These are phyloP conservation scores for Synanthedon vespiformis DNA, from an alignment of 2,888 invertebrate species.

Conservation along the genomic window DNA sequence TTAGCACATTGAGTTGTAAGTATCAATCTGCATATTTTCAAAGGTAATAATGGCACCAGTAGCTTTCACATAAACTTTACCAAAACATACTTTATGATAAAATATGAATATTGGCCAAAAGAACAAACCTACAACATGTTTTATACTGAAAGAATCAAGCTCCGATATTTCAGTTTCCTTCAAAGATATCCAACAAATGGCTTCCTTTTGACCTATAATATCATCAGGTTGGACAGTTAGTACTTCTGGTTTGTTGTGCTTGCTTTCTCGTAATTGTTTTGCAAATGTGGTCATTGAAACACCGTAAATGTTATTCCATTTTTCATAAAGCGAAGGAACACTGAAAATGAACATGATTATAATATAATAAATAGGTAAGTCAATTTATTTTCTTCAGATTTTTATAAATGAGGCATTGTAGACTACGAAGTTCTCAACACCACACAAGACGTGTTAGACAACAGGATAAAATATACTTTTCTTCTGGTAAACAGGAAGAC, in stretches of 20 bases:
- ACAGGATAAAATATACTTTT: too few relatives aligned
- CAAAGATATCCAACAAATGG: slow-evolving; percentile 77
- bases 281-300: slow-evolving; percentile 80
- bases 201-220: slow-evolving; percentile 74
- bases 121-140: slow-evolving; percentile 68
- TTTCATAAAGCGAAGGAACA: slow-evolving; percentile 74
- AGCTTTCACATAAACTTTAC: too few relatives aligned
- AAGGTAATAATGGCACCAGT: too few relatives aligned
- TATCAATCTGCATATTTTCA: too few relatives aligned
- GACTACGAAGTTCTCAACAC: too few relatives aligned
- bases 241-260: slow-evolving; percentile 77
- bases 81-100: too few relatives aligned
- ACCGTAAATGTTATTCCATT: slow-evolving; percentile 85
- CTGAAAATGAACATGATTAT: slow-evolving; percentile 28
- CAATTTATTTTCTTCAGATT: too few relatives aligned
- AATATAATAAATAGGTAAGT: too few relatives aligned
- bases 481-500: not conserved
- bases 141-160: slow-evolving; percentile 69
- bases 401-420: too few relatives aligned
- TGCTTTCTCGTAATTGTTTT: slow-evolving; percentile 71
- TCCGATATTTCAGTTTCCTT: slow-evolving; percentile 71
- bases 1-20: too few relatives aligned
- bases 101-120: too few relatives aligned
- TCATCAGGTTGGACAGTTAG: slow-evolving; percentile 65
- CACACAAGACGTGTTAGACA: too few relatives aligned